Evolutionary conservation across 1,140 invertebrate species (phyloP), one percentile per base, ranked within the genome.

Genomic region (Thaumatotibia leucotreta): DNA sequence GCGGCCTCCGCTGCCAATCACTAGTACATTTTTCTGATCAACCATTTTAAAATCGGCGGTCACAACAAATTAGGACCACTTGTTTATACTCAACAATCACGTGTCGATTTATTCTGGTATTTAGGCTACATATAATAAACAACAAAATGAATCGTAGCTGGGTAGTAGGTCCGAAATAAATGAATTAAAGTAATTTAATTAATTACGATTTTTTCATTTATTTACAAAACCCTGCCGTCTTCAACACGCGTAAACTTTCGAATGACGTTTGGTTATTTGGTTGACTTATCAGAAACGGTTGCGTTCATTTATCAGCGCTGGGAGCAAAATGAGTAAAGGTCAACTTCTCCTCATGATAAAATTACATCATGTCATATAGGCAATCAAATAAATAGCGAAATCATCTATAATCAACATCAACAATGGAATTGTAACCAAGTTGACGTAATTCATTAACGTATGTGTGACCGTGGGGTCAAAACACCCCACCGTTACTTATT

Each of bases 1-100:
- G 72, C 98, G 93, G n/a, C 97, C 98, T 33, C 98, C 98, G 84
- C 94, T 93, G 11, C 98, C 98, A 80, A 99, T 94, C 5, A 99
- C 94, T 58, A 99, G 90, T 64, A 99, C 93, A 75, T 93, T 93
- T 52, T 83, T 82, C 33, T 66, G 66, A 73, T 81, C 78, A 63
- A 74, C 67, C 89, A 91, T 91, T 22, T 20, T 50, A 32, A 65
- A 54, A 11, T 65, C 29, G 33, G 45, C 33, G 29, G n/a, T 63
- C 22, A 32, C 35, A 39, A 54, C 17, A 49, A 63, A 63, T 63
- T 67, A 20, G 58, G 73, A 67, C 24, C 49, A 73, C 65, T 67
- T 65, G 35, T 67, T 65, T 69, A 68, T 50, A 35, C 31, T 49
- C 31, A 62, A 33, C 52, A 27, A 58, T 58, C 52, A 58, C 52